Evolutionary conservation across 2,797 vertebrate genomes (phyloP).

Genomic region (Neosilurus mollespiculum): DNA sequence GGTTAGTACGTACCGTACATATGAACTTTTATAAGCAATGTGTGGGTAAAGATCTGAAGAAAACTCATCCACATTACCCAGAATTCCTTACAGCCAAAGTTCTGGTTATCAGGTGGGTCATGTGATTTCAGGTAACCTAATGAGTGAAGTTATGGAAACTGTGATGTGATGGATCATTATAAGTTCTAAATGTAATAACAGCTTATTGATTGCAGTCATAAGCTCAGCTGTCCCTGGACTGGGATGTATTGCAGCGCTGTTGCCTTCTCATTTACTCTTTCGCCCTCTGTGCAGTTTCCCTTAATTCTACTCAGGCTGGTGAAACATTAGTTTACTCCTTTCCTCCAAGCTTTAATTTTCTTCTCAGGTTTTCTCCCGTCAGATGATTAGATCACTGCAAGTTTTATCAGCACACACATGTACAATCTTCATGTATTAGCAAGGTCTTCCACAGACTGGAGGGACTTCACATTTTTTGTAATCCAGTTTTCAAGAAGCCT

Average conservation of each 20-base stretch:
- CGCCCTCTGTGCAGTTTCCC: background rate
- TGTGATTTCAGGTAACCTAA: constrained; percentile 44
- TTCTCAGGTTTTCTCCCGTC: background rate
- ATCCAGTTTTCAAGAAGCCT: background rate
- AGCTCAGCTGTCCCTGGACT: constrained; percentile 21
- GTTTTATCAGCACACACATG: background rate
- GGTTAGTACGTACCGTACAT: too few relatives aligned
- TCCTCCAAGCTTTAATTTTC: constrained; percentile 14
- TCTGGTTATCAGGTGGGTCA: constrained; percentile 38
- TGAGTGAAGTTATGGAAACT: constrained; percentile 32
- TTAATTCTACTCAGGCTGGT: background rate
- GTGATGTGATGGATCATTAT: constrained; percentile 39
- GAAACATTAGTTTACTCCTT: constrained; percentile 22
- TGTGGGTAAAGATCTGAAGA: background rate
- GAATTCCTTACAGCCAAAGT: constrained; percentile 5
- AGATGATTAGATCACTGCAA: background rate
- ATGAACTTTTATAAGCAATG: background rate
- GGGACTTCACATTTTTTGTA: background rate
- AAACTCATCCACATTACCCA: constrained; percentile 1
- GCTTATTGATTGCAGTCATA: constrained; percentile 45
- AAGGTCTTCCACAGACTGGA: background rate
- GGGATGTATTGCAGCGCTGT: constrained; percentile 30
- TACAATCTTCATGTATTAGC: background rate
- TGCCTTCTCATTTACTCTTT: constrained; percentile 17
- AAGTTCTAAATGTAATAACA: constrained; percentile 48